Evolutionary conservation across 2,888 invertebrate genomes (phyloP), one percentile per base, ranked within the genome.

Genomic region (Agriopis leucophaearia): DNA sequence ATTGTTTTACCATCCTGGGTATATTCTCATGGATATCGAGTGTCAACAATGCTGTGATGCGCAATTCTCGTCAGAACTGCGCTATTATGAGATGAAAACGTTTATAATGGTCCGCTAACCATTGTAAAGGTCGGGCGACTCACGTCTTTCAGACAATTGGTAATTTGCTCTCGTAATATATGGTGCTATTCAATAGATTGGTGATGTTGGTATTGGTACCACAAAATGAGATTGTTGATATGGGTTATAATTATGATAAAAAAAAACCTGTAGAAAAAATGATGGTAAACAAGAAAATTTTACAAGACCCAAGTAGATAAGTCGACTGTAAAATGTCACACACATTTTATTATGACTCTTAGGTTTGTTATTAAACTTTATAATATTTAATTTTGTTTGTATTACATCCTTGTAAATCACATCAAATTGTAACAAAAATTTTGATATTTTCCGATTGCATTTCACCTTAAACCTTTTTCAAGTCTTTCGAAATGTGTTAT

Each of bases 1-100:
- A 45, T 15, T 57, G 57, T 47, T 36, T 57, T 35, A 47, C 45
- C 57, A 45, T 8, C 42, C n/a, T 27, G 12, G 4, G n/a, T 35
- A 44, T 16, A 58, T 52, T 70, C 59, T 18, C 50, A 58, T 59
- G 56, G 56, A 13, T 61, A 71, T 72, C 69, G 16, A n/a, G 42
- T 69, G 70, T 52, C 70, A 62, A 71, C 65, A 66, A 69, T 63
- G 54, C n/a, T 38, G 38, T 47, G 56, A 45, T 45, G 47, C 52
- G 42, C 56, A 56, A 40, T 60, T 57, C 16, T 56, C 38, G 54
- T 27, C 18, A 35, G 57, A 66, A 40, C 40, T 42, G 62, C 40
- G 54, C 42, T 52, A 59, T 63, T 66, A 35, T 47, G 27, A 27
- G 47, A 66, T 61, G 70, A 67, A 56, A 62, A 58, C 65, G n/a